Conservation (phyloP, 2,888 invertebrate genomes). For the Drosophila prolongata region DNA sequence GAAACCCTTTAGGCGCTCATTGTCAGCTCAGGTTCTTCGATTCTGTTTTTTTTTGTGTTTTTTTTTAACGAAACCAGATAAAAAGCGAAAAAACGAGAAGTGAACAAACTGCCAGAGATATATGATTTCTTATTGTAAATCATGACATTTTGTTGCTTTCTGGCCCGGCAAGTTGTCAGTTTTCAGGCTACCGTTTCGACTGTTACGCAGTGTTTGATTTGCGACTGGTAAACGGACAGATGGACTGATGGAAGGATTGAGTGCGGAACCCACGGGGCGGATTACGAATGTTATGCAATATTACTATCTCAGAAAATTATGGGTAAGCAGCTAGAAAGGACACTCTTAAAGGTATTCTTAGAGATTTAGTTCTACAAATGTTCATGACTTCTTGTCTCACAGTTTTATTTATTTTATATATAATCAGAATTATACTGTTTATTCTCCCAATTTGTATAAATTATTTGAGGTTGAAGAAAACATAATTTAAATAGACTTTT, state of each 20-base stretch:
- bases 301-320: background rate
- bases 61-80: conserved; percentile 58
- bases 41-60: conserved; percentile 22
- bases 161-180: conserved; percentile 52
- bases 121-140: conserved; percentile 77
- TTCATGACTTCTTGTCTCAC: no score
- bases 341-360: no score
- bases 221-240: conserved; percentile 20
- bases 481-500: no score
- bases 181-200: conserved; percentile 64
- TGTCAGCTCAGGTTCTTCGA: conserved; percentile 69
- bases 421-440: no score
- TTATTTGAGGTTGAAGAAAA: no score
- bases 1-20: conserved; percentile 76
- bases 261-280: conserved; percentile 24
- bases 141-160: conserved; percentile 74
- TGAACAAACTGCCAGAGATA: conserved; percentile 57
- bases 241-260: background rate
- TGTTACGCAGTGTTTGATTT: conserved; percentile 47
- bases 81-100: conserved; percentile 51
- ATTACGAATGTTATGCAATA: conserved; percentile 4
- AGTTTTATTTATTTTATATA: no score
- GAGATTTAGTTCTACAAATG: no score
- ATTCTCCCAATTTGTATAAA: no score
- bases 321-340: background rate